phyloP scores from a whole-genome alignment of 1,140 invertebrate genomes.

The Epicauta chinensis region DNA sequence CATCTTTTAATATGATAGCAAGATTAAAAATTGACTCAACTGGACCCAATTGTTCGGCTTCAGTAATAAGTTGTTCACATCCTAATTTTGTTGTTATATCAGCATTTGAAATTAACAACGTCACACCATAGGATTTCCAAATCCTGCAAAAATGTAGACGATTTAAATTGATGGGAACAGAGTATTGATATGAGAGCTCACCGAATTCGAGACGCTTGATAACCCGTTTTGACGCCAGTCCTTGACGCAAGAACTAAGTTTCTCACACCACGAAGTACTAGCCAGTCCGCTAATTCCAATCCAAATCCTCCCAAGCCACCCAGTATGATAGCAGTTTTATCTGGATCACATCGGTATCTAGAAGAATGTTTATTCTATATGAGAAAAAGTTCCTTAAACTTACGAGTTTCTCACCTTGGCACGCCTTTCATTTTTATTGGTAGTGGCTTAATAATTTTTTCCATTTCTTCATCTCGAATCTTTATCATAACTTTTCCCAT shows the following conservation, averaged over 20 bases:
- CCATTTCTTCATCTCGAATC: conserved; percentile 60
- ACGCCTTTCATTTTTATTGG: not conserved
- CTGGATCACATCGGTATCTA: conserved; percentile 39
- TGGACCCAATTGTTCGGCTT: conserved; percentile 52
- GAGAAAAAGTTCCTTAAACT: too few relatives aligned
- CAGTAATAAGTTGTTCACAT: conserved; percentile 51
- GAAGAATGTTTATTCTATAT: too few relatives aligned
- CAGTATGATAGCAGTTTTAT: conserved; percentile 52
- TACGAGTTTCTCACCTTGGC: not conserved
- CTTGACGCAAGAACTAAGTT: conserved; percentile 76
- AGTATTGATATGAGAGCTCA: conserved; percentile 36
- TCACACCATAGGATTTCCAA: conserved; percentile 52
- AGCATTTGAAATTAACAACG: conserved; percentile 45
- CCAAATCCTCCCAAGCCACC: conserved; percentile 88
- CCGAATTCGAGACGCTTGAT: conserved; percentile 62
- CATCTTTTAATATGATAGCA: conserved; percentile 57
- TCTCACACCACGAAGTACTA: conserved; percentile 70
- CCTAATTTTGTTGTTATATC: conserved; percentile 47
- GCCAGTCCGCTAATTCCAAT: conserved; percentile 67
- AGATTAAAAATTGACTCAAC: conserved; percentile 74
- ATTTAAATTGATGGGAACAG: not conserved
- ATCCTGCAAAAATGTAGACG: conserved; percentile 25
- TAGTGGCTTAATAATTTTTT: conserved; percentile 42
- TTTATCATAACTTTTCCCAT: conserved; percentile 64
- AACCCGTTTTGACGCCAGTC: conserved; percentile 69